These are phyloP conservation scores for Triplophysa dalaica DNA, from an alignment of 2,113 vertebrate species.

Conservation along the genomic window DNA sequence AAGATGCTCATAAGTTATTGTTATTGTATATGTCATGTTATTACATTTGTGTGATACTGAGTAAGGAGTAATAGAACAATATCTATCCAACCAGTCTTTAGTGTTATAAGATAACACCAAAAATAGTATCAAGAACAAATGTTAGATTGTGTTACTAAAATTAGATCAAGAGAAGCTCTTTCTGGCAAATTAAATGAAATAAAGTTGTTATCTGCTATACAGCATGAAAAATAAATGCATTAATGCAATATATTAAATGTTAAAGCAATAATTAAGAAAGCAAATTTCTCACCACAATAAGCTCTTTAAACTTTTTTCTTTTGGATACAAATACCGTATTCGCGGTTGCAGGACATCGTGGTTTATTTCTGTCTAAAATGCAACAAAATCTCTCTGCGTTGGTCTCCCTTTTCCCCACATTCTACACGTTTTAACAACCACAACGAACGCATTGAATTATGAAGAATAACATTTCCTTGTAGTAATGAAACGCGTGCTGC, in stretches of 20 bases:
- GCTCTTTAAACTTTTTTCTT: background rate
- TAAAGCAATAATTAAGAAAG: too few relatives aligned
- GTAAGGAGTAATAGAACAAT: background rate
- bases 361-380: background rate
- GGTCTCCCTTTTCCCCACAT: background rate
- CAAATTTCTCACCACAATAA: too few relatives aligned
- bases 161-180: background rate
- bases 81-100: background rate
- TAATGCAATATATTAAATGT: background rate
- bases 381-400: background rate
- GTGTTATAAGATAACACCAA: background rate
- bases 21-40: too few relatives aligned
- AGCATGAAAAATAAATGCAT: too few relatives aligned
- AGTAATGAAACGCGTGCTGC: too few relatives aligned
- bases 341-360: constrained; percentile 28
- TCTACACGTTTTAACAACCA: background rate
- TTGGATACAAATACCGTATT: background rate
- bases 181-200: background rate
- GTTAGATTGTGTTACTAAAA: too few relatives aligned
- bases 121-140: background rate
- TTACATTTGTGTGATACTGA: background rate
- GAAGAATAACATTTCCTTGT: too few relatives aligned
- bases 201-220: background rate
- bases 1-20: background rate
- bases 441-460: background rate